Evolutionary conservation across 1,140 invertebrate genomes (phyloP).

Genomic region (Neuroterus valhalla): DNA sequence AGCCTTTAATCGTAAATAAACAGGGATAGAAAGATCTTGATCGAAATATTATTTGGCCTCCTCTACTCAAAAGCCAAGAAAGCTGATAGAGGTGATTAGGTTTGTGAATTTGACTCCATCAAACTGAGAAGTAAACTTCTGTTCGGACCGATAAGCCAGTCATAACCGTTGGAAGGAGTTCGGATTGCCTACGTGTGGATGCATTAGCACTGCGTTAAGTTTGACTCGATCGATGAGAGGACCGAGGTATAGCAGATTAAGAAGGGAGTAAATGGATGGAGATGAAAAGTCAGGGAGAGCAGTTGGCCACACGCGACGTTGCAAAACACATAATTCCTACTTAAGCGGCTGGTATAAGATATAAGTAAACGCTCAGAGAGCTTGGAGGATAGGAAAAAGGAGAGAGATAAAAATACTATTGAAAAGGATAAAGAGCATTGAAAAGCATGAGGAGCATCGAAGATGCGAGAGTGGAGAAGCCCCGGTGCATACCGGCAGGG

Average conservation of each 20-base stretch:
- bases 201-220: slow-evolving; percentile 28
- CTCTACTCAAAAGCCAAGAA: background rate
- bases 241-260: background rate
- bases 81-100: background rate
- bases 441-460: slow-evolving; percentile 24
- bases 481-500: background rate
- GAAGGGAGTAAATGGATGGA: slow-evolving; percentile 29
- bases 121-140: background rate
- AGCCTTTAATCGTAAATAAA: background rate
- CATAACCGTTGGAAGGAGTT: slow-evolving; percentile 16
- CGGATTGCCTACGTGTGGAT: slow-evolving; percentile 11
- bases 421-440: slow-evolving; percentile 17
- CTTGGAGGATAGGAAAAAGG: background rate
- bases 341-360: slow-evolving; percentile 39
- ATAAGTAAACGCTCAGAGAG: slow-evolving; percentile 25
- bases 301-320: slow-evolving; percentile 52
- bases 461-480: slow-evolving; percentile 1
- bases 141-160: slow-evolving; percentile 30
- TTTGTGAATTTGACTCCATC: background rate
- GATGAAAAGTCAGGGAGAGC: slow-evolving; percentile 40
- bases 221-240: too few species aligned
- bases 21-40: background rate
- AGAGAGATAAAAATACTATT: background rate
- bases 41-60: background rate
- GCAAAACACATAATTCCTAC: slow-evolving; percentile 53